Evolutionary conservation across 1,140 invertebrate genomes (phyloP), one percentile per base, ranked within the genome.

Genomic region (Gryllus bimaculatus): DNA sequence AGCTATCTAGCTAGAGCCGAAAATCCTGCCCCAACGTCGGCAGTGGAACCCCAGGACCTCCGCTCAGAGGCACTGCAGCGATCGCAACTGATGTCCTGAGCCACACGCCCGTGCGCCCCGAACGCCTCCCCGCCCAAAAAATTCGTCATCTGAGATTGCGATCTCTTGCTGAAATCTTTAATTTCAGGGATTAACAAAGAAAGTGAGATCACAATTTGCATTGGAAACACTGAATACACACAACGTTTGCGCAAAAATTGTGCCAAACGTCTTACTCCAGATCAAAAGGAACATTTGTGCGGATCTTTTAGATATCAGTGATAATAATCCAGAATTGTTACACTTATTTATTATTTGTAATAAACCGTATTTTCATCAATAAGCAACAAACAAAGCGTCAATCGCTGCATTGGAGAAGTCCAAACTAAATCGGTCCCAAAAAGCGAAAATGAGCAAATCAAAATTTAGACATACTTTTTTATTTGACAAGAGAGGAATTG

Each of bases 261-360:
- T 78, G 48, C 78, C 78, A 73, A 78, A 47, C 48, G 20, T 15
- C 47, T 78, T 12, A 54, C 78, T 12, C 54, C 20, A 13, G 66
- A 78, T 12, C 78, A 78, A 78, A 74, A 78, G 26, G 78, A 78
- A 82, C 48, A 66, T 81, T 80, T 80, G 81, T 66, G 21, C 77
- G 75, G 77, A 81, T 74, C 78, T 78, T 75, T 66, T 81, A 48
- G 48, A 75, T 15, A 73, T 73, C 21, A 48, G 78, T 49, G 79
- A 81, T 75, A 80, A 74, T 73, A 76, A 81, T n/a, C 79, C n/a
- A n/a, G 39, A 81, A 39, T 78, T 81, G 39, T 81, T 81, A 49
- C 47, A 80, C 78, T 78, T 18, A 20, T 18, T 81, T 21, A 78
- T 81, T 54, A 82, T 76, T 77, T 82, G 77, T 47, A 76, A 81